phyloP scores from a whole-genome alignment of 92 coral and sea anemone species.

The Actinostola sp. region DNA sequence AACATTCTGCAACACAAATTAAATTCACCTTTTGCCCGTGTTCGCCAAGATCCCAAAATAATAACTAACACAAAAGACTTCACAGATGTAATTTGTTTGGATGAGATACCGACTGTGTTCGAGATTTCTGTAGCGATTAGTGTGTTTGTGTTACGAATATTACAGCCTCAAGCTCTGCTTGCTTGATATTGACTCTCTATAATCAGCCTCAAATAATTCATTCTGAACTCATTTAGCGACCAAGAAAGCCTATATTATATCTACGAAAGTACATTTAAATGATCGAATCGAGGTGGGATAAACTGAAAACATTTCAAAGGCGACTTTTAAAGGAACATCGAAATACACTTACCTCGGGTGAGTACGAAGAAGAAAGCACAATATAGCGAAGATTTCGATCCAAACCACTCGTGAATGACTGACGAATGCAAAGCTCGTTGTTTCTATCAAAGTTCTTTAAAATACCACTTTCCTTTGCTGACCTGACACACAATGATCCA shows the following conservation, averaged over 20 bases:
- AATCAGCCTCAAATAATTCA: not conserved
- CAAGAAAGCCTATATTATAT: not conserved
- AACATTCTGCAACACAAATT: not conserved
- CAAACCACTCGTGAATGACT: not conserved
- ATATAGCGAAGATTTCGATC: conserved; percentile 6
- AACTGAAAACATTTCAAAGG: not conserved
- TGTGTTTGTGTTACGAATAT: conserved; percentile 7
- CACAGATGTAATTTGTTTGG: too few species aligned
- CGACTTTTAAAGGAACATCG: not conserved
- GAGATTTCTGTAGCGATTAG: conserved; percentile 23
- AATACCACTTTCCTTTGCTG: conserved; percentile 4
- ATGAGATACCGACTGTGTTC: not conserved
- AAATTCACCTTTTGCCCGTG: too few species aligned
- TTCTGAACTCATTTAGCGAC: conserved; percentile 14
- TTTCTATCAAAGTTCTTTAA: conserved; percentile 1
- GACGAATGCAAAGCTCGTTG: not conserved
- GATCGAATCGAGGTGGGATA: not conserved
- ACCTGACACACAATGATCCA: not conserved
- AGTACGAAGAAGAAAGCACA: not conserved
- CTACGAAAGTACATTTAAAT: not conserved
- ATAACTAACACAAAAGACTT: not conserved
- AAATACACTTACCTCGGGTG: conserved; percentile 9
- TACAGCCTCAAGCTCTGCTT: conserved; percentile 13
- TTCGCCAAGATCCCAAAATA: not conserved
- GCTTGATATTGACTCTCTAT: conserved; percentile 10